A percentile compares a stretch with the other conserved stretches of the same genome.
These are phyloP conservation scores for Plutomurus gul DNA, from an alignment of 1,140 invertebrate genomes.

Conservation along the genomic window DNA sequence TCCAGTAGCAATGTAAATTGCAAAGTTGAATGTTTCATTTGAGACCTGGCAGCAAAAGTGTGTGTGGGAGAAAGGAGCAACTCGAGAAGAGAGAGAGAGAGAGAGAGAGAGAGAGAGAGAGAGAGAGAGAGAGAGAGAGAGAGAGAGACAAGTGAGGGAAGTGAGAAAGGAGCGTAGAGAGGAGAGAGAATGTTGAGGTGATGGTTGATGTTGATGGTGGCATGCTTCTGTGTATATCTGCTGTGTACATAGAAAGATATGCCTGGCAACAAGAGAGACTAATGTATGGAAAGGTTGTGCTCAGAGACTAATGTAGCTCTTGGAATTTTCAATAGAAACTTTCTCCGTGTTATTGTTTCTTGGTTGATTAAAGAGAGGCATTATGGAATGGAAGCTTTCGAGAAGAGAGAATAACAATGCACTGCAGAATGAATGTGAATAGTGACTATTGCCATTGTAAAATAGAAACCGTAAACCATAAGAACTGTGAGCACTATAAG, in stretches of 20 bases:
- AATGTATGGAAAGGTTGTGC: not conserved
- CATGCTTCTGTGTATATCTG: not conserved
- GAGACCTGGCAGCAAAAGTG: not conserved
- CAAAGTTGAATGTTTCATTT: constrained; percentile 21
- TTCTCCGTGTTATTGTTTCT: constrained; percentile 44
- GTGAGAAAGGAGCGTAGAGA: not conserved
- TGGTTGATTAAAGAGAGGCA: constrained; percentile 48
- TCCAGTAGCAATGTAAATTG: constrained; percentile 12
- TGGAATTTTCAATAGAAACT: constrained; percentile 42
- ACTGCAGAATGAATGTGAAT: not conserved
- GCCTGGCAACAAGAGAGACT: too few relatives aligned
- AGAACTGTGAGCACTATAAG: too few relatives aligned
- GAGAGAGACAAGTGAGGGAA: not conserved
- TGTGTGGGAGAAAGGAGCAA: not conserved
- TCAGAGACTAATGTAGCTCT: constrained; percentile 26
- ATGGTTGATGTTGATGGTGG: not conserved
- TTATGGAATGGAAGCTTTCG: constrained; percentile 32
- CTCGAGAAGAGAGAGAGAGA: not conserved
- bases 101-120: not conserved
- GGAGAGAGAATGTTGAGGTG: too few relatives aligned
- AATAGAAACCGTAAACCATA: not conserved
- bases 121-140: not conserved
- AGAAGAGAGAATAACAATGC: not conserved
- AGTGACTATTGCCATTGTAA: not conserved
- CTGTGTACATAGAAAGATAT: too few relatives aligned